Evolutionary conservation across 1,140 invertebrate genomes (phyloP).

Genomic region (Dendroctonus valens): DNA sequence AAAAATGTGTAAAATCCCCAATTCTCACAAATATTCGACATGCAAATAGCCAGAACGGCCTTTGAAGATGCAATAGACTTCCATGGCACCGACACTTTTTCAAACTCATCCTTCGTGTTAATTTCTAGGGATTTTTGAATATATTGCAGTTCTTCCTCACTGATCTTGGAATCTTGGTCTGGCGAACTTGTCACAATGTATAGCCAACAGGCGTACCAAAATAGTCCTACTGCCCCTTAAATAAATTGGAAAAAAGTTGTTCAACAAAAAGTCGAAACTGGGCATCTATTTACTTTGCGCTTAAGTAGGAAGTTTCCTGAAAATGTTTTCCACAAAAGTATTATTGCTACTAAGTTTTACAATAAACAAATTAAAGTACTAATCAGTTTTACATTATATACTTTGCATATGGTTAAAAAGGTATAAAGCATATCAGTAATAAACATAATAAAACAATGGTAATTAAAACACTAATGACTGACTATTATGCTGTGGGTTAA

Average conservation of each 20-base stretch:
- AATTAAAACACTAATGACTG: too few relatives aligned
- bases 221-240: slow-evolving; percentile 54
- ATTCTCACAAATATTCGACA: slow-evolving; percentile 80
- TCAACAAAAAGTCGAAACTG: neutral
- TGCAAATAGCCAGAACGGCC: slow-evolving; percentile 77
- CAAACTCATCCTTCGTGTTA: slow-evolving; percentile 38
- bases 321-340: too few relatives aligned
- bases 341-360: too few relatives aligned
- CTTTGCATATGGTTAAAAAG: too few relatives aligned
- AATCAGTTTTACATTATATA: too few relatives aligned
- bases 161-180: slow-evolving; percentile 71
- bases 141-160: slow-evolving; percentile 72
- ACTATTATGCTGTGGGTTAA: too few relatives aligned
- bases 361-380: too few relatives aligned
- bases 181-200: slow-evolving; percentile 73
- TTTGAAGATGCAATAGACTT: slow-evolving; percentile 66
- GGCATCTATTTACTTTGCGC: too few relatives aligned
- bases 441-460: too few relatives aligned
- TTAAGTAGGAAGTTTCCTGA: too few relatives aligned
- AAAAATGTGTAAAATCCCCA: slow-evolving; percentile 92
- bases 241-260: slow-evolving; percentile 11
- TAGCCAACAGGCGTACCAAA: slow-evolving; percentile 72
- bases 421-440: too few relatives aligned
- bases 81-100: slow-evolving; percentile 70
- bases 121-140: slow-evolving; percentile 59